A percentile compares a stretch with the other conserved stretches of the same genome.
Evolutionary conservation across 2,113 vertebrate species (phyloP).

Genomic region (Ptyas mucosa): DNA sequence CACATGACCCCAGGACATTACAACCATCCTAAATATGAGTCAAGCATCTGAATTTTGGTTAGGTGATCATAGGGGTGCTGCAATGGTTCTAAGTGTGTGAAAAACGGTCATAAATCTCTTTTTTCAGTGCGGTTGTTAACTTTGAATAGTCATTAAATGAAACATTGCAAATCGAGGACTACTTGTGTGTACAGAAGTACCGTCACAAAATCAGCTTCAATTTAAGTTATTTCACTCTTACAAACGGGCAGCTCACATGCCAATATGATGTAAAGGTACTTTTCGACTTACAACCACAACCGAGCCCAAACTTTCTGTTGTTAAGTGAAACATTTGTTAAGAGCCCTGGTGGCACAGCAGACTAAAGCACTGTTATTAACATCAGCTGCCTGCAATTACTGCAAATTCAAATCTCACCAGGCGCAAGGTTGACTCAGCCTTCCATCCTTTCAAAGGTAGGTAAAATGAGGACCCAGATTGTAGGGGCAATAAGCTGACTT

Average conservation of each 20-base stretch:
- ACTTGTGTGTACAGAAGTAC: background rate
- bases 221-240: background rate
- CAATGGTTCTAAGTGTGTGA: background rate
- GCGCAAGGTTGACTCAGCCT: no score
- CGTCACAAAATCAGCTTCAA: background rate
- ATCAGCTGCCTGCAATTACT: no score
- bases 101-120: background rate
- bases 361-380: no score
- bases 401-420: no score
- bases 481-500: no score
- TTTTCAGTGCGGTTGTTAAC: background rate
- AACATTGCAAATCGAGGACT: background rate
- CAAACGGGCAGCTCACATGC: background rate
- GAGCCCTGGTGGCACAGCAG: no score
- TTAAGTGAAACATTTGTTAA: no score
- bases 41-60: background rate
- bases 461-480: no score
- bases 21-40: background rate
- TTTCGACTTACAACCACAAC: no score
- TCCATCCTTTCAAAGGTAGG: no score
- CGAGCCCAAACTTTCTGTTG: no score
- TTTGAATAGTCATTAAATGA: background rate
- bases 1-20: background rate
- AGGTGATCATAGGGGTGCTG: background rate
- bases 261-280: no score